Percentiles rank a stretch among this genome's conserved stretches.
Conservation (phyloP, 2,797 vertebrate species). For the Notolabrus celidotus region DNA sequence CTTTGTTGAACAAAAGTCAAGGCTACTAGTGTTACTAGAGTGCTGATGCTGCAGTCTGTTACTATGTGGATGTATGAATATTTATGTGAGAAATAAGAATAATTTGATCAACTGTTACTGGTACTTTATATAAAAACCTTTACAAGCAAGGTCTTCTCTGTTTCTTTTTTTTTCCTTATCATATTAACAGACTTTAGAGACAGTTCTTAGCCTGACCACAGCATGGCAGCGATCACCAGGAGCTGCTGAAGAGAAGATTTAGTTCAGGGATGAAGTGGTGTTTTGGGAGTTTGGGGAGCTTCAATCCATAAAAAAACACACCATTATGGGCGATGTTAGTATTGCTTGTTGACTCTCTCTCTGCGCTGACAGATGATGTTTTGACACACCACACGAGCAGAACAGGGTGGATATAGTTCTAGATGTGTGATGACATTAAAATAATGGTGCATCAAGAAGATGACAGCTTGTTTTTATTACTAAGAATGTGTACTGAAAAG, state of each 20-base stretch:
- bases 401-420: background rate
- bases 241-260: background rate
- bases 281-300: slow-evolving; percentile 4
- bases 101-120: slow-evolving; percentile 83
- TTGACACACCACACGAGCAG: background rate
- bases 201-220: slow-evolving; percentile 35
- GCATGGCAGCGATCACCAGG: slow-evolving; percentile 11
- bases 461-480: background rate
- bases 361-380: slow-evolving; percentile 1
- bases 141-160: slow-evolving; percentile 62
- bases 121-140: slow-evolving; percentile 85
- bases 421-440: background rate
- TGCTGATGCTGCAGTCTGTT: slow-evolving; percentile 80
- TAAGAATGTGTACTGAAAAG: too few relatives aligned
- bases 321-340: background rate
- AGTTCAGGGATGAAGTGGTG: background rate
- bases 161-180: slow-evolving; percentile 7
- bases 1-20: slow-evolving; percentile 78
- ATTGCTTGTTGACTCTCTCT: background rate
- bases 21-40: slow-evolving; percentile 76
- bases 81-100: slow-evolving; percentile 82
- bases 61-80: slow-evolving; percentile 81
- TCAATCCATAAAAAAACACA: too few relatives aligned
- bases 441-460: background rate
- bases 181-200: background rate